Evolutionary conservation across 2,113 vertebrate species (phyloP).

Genomic region (Tenebrosternarchus preto): DNA sequence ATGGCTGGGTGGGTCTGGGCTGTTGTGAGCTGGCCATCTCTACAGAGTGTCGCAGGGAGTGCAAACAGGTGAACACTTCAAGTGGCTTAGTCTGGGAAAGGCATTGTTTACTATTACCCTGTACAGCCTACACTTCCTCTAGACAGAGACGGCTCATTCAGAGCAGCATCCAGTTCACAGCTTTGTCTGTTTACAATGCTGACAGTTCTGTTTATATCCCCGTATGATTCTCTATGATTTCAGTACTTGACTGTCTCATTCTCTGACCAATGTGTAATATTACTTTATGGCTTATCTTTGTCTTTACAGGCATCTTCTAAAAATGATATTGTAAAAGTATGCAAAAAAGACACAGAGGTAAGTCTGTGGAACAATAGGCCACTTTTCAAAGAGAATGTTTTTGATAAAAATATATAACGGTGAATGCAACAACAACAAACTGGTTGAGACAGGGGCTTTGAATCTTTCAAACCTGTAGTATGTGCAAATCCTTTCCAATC

Average conservation of each 20-base stretch:
- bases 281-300: neutral
- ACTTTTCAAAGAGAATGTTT: constrained; percentile 11
- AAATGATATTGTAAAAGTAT: constrained; percentile 90
- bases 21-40: constrained; percentile 97
- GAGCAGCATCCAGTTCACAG: too few relatives aligned
- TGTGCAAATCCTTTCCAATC: too few relatives aligned
- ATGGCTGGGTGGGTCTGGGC: constrained; percentile 96
- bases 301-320: constrained; percentile 86
- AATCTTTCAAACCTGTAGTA: neutral
- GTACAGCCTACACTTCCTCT: too few relatives aligned
- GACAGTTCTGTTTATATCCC: too few relatives aligned
- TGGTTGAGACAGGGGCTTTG: neutral
- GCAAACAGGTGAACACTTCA: constrained; percentile 83
- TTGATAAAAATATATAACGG: neutral
- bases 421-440: neutral
- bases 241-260: neutral
- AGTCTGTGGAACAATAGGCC: constrained; percentile 39
- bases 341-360: constrained; percentile 97
- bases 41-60: constrained; percentile 88
- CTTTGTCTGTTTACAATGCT: too few relatives aligned
- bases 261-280: neutral
- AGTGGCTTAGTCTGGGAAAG: neutral
- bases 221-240: neutral
- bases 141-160: too few relatives aligned
- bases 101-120: neutral